Base-by-base conservation (phyloP, 2,797 vertebrate genomes). In the Ptychobarbus kaznakovi region DNA sequence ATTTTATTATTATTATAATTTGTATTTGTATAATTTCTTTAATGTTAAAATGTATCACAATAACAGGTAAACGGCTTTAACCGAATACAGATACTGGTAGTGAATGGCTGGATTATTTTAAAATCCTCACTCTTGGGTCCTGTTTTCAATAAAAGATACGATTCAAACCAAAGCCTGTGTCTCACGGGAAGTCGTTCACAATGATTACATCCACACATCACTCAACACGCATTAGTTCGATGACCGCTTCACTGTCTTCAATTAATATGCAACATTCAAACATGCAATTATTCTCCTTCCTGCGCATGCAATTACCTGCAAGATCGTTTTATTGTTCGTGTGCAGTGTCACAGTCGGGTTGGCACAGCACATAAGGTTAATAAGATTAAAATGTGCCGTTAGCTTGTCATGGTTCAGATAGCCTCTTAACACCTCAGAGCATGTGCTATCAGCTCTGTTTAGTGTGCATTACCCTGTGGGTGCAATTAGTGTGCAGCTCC, bases 401-500 rank as follows among this genome's bases (percentile, higher is more conserved):
- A 84, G 86, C 74, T 82, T 78, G 72, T 28, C 70, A 81, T 40
- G 56, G 73, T 69, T 80, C 32, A 58, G 61, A 28, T 78, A 38
- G 40, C 75, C 82, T 85, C 82, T 68, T 80, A 81, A 73, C 76
- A 73, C 69, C 68, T 75, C 20, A 65, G 56, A 28, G 75, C 85
- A 86, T 70, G 86, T 86, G 86, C 44, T 68, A 81, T 82, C 77
- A 76, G 86, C 81, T 76, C 84, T 85, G 18, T 86, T 87, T 88
- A 90, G 87, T 88, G 86, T 82, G 86, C 58, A 68, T 44, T 63
- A 85, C 66, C 80, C 77, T 73, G 81, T 73, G 70, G 6, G 46
- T 46, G 75, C 86, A 89, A 87, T 90, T 90, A 90, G 78, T 22
- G 75, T 82, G 69, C 81, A 86, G 80, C 86, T 82, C 72, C 73